These are phyloP conservation scores for Meliscaeva auricollis DNA, from an alignment of 2,888 invertebrate genomes.

Conservation along the genomic window DNA sequence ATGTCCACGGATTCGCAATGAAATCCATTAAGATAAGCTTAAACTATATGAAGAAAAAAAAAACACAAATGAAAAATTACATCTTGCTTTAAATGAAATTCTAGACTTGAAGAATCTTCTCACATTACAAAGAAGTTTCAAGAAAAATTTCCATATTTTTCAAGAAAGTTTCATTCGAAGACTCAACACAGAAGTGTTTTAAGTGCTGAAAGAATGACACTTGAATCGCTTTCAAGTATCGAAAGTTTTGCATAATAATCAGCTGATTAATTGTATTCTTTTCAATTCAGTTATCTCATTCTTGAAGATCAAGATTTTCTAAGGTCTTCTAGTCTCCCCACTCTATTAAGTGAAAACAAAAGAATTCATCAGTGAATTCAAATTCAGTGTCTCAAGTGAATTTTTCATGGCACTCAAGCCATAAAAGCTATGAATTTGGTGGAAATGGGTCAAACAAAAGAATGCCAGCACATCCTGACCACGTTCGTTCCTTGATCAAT, in stretches of 20 bases:
- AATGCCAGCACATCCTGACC: conserved; percentile 41
- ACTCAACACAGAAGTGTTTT: conserved; percentile 23
- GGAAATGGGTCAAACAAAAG: conserved; percentile 29
- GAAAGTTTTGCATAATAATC: conserved; percentile 67
- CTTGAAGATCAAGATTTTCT: conserved; percentile 45
- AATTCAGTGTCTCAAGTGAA: conserved; percentile 36
- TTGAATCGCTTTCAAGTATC: conserved; percentile 42
- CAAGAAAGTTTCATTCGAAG: conserved; percentile 20
- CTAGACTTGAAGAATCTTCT: conserved; percentile 19
- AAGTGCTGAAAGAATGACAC: conserved; percentile 14
- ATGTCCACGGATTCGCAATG: conserved; percentile 51
- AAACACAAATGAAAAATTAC: background rate
- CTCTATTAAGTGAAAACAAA: conserved; percentile 36
- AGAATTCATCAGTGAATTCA: background rate
- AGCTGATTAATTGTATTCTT: conserved; percentile 62
- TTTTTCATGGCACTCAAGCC: conserved; percentile 19
- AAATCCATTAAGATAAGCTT: conserved; percentile 28
- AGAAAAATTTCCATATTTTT: conserved; percentile 19
- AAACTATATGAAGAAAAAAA: conserved; percentile 12
- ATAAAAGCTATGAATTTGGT: background rate
- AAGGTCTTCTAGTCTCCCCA: background rate
- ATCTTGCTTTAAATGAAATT: background rate
- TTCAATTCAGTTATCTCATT: conserved; percentile 49
- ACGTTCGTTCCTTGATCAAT: conserved; percentile 13
- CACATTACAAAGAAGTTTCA: conserved; percentile 31